Conservation (phyloP, 2,113 vertebrate genomes). For the Bufo bufo region DNA sequence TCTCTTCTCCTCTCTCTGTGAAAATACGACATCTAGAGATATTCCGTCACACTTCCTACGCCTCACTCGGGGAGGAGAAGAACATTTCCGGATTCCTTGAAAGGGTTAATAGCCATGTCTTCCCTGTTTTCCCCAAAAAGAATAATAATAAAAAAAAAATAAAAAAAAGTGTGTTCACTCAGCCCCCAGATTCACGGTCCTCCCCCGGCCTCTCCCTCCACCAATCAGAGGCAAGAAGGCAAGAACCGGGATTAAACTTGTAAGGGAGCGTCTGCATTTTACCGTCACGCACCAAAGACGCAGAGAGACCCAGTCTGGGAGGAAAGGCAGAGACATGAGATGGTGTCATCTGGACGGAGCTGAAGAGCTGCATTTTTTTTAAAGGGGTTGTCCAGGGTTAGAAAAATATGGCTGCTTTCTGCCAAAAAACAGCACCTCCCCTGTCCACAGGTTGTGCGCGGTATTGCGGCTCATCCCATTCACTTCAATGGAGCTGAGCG, state of each 20-base stretch:
- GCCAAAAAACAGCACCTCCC: too few species aligned
- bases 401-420: too few species aligned
- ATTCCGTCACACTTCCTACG: background rate
- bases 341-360: background rate
- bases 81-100: background rate
- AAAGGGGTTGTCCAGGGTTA: too few species aligned
- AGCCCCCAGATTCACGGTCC: constrained; percentile 60
- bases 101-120: constrained; percentile 18
- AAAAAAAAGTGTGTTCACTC: constrained; percentile 62
- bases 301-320: background rate
- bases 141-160: background rate
- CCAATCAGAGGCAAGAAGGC: constrained; percentile 60
- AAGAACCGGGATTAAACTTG: constrained; percentile 72
- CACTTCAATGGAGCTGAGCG: too few species aligned
- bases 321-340: background rate
- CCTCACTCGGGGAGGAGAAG: background rate
- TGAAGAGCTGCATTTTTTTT: background rate
- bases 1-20: background rate
- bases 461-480: too few species aligned
- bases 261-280: constrained; percentile 71
- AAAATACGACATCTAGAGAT: background rate
- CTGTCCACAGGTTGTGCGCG: too few species aligned
- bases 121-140: constrained; percentile 55
- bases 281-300: constrained; percentile 58
- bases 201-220: constrained; percentile 59